Conservation (phyloP, 2,888 invertebrate species). For the Furcula furcula region DNA sequence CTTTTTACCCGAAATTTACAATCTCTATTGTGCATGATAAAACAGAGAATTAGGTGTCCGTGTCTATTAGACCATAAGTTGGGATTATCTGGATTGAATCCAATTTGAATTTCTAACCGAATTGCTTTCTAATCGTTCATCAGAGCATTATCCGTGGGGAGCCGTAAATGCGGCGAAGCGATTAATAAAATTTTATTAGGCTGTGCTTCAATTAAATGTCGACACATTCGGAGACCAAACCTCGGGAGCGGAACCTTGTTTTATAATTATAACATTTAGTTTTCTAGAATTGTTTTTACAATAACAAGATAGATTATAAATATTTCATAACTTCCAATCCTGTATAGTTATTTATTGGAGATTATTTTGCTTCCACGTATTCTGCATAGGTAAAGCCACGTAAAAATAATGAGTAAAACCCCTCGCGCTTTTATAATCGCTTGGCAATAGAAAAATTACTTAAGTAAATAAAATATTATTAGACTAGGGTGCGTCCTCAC, state of each 20-base stretch:
- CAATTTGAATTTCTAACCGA: slow-evolving; percentile 37
- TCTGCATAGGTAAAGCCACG: slow-evolving; percentile 9
- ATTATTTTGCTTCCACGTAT: no score
- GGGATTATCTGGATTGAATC: slow-evolving; percentile 35
- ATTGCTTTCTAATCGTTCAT: slow-evolving; percentile 43
- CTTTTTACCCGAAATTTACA: not conserved
- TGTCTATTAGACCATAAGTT: slow-evolving; percentile 22
- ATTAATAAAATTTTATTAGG: slow-evolving; percentile 33
- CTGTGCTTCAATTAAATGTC: slow-evolving; percentile 27
- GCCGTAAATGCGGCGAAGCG: slow-evolving; percentile 22
- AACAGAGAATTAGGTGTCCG: slow-evolving; percentile 4
- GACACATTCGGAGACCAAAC: slow-evolving; percentile 18
- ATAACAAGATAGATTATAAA: no score
- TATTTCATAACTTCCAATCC: no score
- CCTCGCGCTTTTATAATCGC: slow-evolving; percentile 33
- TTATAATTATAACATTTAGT: no score
- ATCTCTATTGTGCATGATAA: not conserved
- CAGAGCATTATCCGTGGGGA: slow-evolving; percentile 27
- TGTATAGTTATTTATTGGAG: no score
- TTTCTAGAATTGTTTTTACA: no score
- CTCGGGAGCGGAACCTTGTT: no score
- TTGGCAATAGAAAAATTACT: slow-evolving; percentile 50
- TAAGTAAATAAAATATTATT: slow-evolving; percentile 79
- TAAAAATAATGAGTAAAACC: slow-evolving; percentile 55
- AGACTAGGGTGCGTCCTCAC: slow-evolving; percentile 49